A percentile compares a stretch with the other conserved stretches of the same genome.
Evolutionary conservation across 2,797 vertebrate species (phyloP).

Genomic region (Acanthurus tractus): DNA sequence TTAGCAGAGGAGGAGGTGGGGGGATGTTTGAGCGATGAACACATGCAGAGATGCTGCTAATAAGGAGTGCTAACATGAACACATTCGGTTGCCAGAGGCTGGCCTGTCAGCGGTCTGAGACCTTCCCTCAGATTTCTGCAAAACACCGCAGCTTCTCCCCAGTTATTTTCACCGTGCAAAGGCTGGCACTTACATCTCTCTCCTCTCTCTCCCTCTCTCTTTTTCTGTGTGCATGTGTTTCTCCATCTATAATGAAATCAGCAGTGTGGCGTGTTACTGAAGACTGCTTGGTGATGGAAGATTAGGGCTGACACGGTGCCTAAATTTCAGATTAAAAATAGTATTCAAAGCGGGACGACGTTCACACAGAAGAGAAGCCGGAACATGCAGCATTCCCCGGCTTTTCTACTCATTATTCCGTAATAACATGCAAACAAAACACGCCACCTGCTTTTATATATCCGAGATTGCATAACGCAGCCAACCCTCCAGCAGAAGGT

Average conservation of each 20-base stretch:
- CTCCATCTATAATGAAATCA: constrained; percentile 84
- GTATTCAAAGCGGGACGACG: constrained; percentile 54
- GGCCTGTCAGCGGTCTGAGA: constrained; percentile 62
- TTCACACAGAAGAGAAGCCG: constrained; percentile 19
- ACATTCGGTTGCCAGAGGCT: constrained; percentile 64
- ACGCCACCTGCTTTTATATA: background rate
- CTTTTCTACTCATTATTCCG: constrained; percentile 20
- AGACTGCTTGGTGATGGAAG: constrained; percentile 66
- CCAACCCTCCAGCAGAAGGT: constrained; percentile 47
- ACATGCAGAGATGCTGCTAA: constrained; percentile 67
- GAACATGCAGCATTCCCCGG: constrained; percentile 8
- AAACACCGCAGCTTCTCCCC: constrained; percentile 51
- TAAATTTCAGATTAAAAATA: constrained; percentile 70
- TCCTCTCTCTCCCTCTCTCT: background rate
- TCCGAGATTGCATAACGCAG: background rate
- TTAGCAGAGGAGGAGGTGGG: constrained; percentile 6
- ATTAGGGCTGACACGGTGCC: constrained; percentile 61
- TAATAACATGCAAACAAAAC: constrained; percentile 26
- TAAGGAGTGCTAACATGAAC: constrained; percentile 67
- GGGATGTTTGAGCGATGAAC: constrained; percentile 40
- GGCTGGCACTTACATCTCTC: constrained; percentile 23
- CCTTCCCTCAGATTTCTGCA: constrained; percentile 60
- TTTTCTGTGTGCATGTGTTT: constrained; percentile 52
- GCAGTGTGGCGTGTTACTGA: constrained; percentile 64
- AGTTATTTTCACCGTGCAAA: constrained; percentile 43